Evolutionary conservation across 2,888 invertebrate species (phyloP), one percentile per base, ranked within the genome.

Genomic region (Acanthoscelides obtectus): DNA sequence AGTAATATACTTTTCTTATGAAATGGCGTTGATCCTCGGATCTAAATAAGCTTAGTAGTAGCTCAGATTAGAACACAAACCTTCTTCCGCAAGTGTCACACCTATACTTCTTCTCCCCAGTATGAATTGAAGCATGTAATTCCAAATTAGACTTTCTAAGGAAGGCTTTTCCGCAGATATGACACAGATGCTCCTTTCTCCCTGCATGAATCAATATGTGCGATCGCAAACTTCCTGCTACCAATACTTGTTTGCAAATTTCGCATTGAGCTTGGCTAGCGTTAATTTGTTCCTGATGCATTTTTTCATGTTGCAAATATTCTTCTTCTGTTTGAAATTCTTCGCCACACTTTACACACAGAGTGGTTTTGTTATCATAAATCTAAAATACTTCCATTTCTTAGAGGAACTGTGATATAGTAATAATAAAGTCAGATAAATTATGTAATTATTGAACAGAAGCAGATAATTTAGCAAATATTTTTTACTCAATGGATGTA

Each of bases 81-180:
- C 76, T 73, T 75, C 82, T 82, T 12, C 79, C 77, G 70, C 82
- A 83, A 64, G 77, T 71, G 17, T 78, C 72, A 69, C 82, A 82
- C 20, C 74, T 74, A 69, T 79, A 77, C 4, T 81, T 81, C 71
- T 80, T 81, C 69, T 80, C 79, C 2, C 80, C 81, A 0, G 81
- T 79, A 72, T 83, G 82, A 8, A 79, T 77, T 69, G 74, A 76
- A 8, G 73, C 71, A 70, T 80, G 80, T n/a, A 73, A 73, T 63
- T 78, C 75, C 22, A 80, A 71, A 45, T 78, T 75, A 65, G 75
- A 74, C 70, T 78, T 79, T 22, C 75, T 76, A n/a, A 72, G 70
- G 66, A 79, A 80, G 20, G 73, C 75, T 72, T 78, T 80, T 12
- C 79, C 79, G 69, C 80, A 80, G 63, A 76, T 74, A 27, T 73